These are phyloP conservation scores for Doryteuthis pealeii DNA, from an alignment of 1,140 invertebrate genomes.

Conservation along the genomic window DNA sequence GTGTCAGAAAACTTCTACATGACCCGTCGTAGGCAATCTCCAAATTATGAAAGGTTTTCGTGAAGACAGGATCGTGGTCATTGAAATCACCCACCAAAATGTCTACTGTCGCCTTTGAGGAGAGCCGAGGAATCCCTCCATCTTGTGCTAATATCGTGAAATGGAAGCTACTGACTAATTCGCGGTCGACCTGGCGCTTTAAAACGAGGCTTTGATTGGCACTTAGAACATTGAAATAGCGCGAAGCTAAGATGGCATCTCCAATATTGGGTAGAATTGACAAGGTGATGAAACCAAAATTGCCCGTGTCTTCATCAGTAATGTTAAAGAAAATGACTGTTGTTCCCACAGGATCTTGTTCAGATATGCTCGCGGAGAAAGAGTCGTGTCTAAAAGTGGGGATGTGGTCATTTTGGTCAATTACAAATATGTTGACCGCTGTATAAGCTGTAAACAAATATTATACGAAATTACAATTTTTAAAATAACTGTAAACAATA, in stretches of 20 bases:
- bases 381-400: conserved; percentile 57
- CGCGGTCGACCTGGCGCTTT: conserved; percentile 76
- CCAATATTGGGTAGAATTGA: conserved; percentile 74
- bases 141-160: conserved; percentile 87
- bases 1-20: conserved; percentile 36
- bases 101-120: conserved; percentile 81
- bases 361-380: conserved; percentile 71
- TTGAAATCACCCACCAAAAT: conserved; percentile 84
- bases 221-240: conserved; percentile 78
- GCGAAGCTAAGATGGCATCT: conserved; percentile 34
- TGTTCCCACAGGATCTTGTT: conserved; percentile 84
- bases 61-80: conserved; percentile 45
- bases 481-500: no score
- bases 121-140: conserved; percentile 83
- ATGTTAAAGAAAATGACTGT: conserved; percentile 79
- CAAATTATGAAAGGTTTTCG: conserved; percentile 58
- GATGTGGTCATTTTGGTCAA: conserved; percentile 53
- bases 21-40: conserved; percentile 31
- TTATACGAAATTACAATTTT: no score
- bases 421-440: conserved; percentile 33
- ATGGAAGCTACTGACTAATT: conserved; percentile 76
- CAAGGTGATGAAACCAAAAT: conserved; percentile 64
- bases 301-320: conserved; percentile 48
- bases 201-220: conserved; percentile 73
- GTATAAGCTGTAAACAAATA: conserved; percentile 21